Evolutionary conservation across 2,113 vertebrate species (phyloP).

Genomic region (Petroica traversi): DNA sequence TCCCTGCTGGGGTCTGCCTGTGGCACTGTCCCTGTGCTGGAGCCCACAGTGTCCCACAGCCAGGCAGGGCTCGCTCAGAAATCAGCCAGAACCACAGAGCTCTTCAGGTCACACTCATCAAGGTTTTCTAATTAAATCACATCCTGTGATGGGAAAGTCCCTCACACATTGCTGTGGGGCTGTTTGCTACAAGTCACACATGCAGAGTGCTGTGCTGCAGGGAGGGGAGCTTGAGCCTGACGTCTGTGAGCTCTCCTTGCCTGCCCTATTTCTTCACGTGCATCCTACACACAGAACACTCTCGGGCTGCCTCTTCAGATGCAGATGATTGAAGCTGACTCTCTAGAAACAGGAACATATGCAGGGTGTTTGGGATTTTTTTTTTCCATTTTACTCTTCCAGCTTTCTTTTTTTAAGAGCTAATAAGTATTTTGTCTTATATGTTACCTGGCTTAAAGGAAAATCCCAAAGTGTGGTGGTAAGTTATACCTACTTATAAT

Average conservation of each 20-base stretch:
- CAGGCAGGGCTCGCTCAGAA: not conserved
- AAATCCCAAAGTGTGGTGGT: not conserved
- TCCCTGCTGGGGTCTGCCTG: not conserved
- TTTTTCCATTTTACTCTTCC: not conserved
- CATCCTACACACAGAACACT: not conserved
- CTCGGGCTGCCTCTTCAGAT: not conserved
- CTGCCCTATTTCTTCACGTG: not conserved
- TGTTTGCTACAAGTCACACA: not conserved
- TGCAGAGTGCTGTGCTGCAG: not conserved
- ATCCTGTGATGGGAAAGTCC: not conserved
- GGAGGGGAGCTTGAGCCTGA: not conserved
- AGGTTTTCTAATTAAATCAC: not conserved
- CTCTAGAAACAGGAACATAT: not conserved
- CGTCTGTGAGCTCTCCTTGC: fast-evolving
- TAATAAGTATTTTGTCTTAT: not conserved
- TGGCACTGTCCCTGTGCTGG: fast-evolving
- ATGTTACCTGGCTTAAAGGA: not conserved
- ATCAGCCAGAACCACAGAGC: not conserved
- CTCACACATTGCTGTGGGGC: not conserved
- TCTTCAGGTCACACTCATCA: not conserved
- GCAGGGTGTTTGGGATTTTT: not conserved
- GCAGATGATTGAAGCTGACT: not conserved
- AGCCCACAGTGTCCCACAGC: not conserved
- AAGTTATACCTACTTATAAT: not conserved
- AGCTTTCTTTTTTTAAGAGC: not conserved